A percentile compares a stretch with the other conserved stretches of the same genome.
phyloP scores from a whole-genome alignment of 2,113 vertebrate species.

The Amphilophus citrinellus region DNA sequence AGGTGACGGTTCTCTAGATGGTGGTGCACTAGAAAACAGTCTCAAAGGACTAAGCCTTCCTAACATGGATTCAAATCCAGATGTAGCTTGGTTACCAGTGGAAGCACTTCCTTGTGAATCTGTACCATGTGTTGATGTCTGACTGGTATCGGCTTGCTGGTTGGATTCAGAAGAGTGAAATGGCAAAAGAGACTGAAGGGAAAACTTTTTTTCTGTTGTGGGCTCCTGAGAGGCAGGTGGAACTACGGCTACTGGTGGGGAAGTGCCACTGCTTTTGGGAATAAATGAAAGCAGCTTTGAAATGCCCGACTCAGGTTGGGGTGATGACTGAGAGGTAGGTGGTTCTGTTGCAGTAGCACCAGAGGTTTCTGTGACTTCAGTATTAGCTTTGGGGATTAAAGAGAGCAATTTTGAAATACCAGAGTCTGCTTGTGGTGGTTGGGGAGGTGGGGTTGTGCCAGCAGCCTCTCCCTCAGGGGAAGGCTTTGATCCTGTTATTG shows the following conservation, averaged over 20 bases:
- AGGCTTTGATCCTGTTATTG: constrained; percentile 85
- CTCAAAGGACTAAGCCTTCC: constrained; percentile 86
- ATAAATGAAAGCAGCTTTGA: constrained; percentile 74
- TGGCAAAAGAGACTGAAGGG: constrained; percentile 77
- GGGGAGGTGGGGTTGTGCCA: constrained; percentile 22
- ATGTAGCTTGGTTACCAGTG: constrained; percentile 65
- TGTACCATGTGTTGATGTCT: neutral
- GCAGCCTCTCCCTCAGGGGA: constrained; percentile 66
- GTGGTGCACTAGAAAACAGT: constrained; percentile 78
- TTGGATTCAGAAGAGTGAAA: constrained; percentile 70
- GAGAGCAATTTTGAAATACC: constrained; percentile 81
- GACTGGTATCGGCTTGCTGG: constrained; percentile 47
- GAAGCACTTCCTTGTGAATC: constrained; percentile 48
- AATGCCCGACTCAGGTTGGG: constrained; percentile 66
- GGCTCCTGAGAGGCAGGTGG: constrained; percentile 70
- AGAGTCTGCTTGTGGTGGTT: constrained; percentile 72
- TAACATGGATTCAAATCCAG: constrained; percentile 87
- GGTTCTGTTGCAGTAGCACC: constrained; percentile 33
- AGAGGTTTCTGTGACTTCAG: constrained; percentile 62
- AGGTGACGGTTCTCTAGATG: constrained; percentile 65
- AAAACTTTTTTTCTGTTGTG: constrained; percentile 77
- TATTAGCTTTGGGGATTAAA: constrained; percentile 71
- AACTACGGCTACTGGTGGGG: constrained; percentile 76
- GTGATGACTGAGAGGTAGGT: constrained; percentile 36
- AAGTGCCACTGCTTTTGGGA: constrained; percentile 69